These are phyloP conservation scores for Maniola jurtina DNA, from an alignment of 1,140 invertebrate species.

Conservation along the genomic window DNA sequence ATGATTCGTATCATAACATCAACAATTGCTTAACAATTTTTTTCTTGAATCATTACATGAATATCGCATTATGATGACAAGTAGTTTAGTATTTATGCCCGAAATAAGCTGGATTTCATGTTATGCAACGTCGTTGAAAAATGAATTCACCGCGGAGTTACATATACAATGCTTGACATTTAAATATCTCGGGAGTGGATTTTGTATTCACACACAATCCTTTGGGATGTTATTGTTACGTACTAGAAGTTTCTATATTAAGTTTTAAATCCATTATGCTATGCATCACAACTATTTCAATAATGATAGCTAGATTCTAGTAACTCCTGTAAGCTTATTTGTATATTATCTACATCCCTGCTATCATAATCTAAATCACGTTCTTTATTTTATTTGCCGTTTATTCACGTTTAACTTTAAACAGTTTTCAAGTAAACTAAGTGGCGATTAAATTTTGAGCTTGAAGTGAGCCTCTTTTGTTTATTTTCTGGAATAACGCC, in stretches of 20 bases:
- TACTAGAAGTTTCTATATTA: background rate
- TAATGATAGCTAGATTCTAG: too few relatives aligned
- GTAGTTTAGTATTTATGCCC: too few relatives aligned
- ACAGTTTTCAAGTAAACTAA: constrained; percentile 1
- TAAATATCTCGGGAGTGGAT: constrained; percentile 6
- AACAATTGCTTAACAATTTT: too few relatives aligned
- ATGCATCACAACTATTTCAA: background rate
- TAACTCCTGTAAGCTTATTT: too few relatives aligned
- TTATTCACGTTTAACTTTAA: background rate
- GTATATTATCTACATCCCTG: too few relatives aligned
- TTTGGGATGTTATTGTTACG: constrained; percentile 12
- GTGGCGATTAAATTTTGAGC: background rate
- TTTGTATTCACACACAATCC: constrained; percentile 8
- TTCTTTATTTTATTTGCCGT: too few relatives aligned
- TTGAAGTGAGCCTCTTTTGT: constrained; percentile 9
- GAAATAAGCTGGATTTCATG: background rate
- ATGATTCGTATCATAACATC: too few relatives aligned
- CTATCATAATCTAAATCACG: too few relatives aligned
- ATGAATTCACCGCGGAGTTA: constrained; percentile 5
- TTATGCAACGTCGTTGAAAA: constrained; percentile 1
- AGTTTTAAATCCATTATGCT: background rate
- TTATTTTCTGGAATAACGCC: constrained; percentile 20
- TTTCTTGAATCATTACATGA: too few relatives aligned
- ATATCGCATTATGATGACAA: too few relatives aligned
- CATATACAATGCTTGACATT: constrained; percentile 10